Base-by-base conservation (phyloP, 2,888 invertebrate species). In the Nomada fabriciana region DNA sequence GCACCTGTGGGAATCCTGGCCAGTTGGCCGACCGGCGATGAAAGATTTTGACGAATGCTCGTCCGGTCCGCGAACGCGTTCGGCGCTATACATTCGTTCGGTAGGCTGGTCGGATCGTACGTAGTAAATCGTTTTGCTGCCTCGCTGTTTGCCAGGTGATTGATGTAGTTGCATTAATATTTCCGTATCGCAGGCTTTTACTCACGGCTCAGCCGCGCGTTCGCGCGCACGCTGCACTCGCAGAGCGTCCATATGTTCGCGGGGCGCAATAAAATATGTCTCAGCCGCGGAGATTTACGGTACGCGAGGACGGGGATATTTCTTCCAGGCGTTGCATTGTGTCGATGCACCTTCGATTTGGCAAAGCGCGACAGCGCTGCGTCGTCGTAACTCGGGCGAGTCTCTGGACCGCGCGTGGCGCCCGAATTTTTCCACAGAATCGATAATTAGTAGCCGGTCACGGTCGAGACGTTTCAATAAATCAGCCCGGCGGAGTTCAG, bases 81-180 rank as follows among this genome's bases (percentile, higher is more conserved):
- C 71, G 70, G 18, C 67, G 83, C 76, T 68, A 72, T 83, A 76
- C 83, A 77, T 83, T 69, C 63, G 83, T 78, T 36, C 75, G 80
- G 81, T 81, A 77, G 84, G 83, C 80, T 43, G 82, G 82, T 75
- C 82, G 59, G 59, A 64, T 74, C 72, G 76, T 70, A 79, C 82
- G 83, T 80, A 80, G 82, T 88, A 86, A 86, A 88, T 85, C 79
- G 83, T 86, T 83, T 75, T 77, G 83, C 71, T 82, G 83, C 86
- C 68, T 76, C 77, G 80, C 86, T 85, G 88, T 88, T 88, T 86
- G 86, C 82, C 79, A 77, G 60, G 83, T 88, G 88, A 88, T 88
- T 88, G 88, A 88, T 88, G 88, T 86, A 88, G 87, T 88, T 88
- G 86, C 88, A 88, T 88, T 88, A 88, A 88, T 88, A 88, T 87